These are phyloP conservation scores for Himalopsyche tibetana DNA, from an alignment of 2,888 invertebrate species.

Conservation along the genomic window DNA sequence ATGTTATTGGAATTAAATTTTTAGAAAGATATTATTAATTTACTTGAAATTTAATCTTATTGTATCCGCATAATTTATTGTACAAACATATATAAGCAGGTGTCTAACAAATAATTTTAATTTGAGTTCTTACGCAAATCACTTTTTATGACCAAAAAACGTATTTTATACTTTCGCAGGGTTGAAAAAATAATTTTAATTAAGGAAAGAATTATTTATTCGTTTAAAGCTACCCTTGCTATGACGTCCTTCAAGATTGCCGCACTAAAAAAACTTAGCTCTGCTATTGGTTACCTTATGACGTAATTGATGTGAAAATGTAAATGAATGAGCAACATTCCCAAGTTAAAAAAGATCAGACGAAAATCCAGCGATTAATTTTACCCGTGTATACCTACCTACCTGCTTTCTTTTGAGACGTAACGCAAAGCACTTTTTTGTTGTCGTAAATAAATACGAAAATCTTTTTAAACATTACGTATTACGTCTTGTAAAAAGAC, in stretches of 20 bases:
- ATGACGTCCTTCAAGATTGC: constrained; percentile 18
- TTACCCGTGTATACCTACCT: not conserved
- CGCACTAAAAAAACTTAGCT: constrained; percentile 31
- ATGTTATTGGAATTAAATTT: too few species aligned
- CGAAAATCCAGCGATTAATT: constrained; percentile 22
- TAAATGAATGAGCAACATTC: constrained; percentile 1
- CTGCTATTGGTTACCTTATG: constrained; percentile 29
- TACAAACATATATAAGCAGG: too few species aligned
- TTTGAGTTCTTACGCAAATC: too few species aligned
- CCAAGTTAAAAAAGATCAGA: constrained; percentile 19
- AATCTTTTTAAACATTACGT: too few species aligned
- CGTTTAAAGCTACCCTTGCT: not conserved
- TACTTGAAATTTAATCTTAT: too few species aligned
- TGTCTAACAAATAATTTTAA: too few species aligned
- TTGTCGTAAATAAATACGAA: not conserved
- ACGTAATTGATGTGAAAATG: constrained; percentile 40
- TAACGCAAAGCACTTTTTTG: not conserved
- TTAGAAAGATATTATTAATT: too few species aligned
- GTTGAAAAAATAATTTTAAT: too few species aligned
- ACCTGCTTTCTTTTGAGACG: not conserved
- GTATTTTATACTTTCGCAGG: too few species aligned
- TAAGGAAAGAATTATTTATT: not conserved
- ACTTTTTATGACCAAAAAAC: too few species aligned
- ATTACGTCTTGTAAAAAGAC: too few species aligned
- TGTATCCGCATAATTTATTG: too few species aligned